phyloP scores from a whole-genome alignment of 1,140 invertebrate genomes.

The Saxidomus purpurata region DNA sequence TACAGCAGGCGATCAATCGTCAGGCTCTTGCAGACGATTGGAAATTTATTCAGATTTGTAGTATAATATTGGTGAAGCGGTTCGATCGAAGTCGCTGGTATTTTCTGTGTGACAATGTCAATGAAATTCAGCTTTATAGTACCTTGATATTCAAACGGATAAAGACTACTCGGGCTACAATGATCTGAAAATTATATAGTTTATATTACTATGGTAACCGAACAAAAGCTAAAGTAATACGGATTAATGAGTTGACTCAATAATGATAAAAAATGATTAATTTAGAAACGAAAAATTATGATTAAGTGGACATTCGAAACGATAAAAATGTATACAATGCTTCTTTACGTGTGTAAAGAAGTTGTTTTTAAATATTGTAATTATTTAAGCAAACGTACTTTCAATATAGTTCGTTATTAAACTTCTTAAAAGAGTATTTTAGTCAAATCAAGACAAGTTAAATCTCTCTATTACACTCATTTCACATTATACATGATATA shows the following conservation, averaged over 20 bases:
- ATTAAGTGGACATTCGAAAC: too few relatives aligned
- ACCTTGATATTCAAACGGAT: conserved; percentile 16
- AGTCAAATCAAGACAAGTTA: too few relatives aligned
- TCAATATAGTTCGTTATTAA: too few relatives aligned
- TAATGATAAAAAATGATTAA: too few relatives aligned
- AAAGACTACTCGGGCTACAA: background rate
- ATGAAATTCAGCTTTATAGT: conserved; percentile 1
- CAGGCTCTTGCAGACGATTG: conserved; percentile 56
- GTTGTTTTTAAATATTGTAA: too few relatives aligned
- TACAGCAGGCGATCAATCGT: conserved; percentile 57
- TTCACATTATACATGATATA: too few relatives aligned
- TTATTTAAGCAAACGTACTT: too few relatives aligned
- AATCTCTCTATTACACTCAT: too few relatives aligned
- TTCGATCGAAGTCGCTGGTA: conserved; percentile 42
- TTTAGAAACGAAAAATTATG: too few relatives aligned
- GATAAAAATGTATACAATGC: too few relatives aligned
- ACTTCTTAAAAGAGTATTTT: too few relatives aligned
- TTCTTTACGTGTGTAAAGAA: too few relatives aligned
- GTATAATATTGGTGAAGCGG: conserved; percentile 18
- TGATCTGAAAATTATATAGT: background rate
- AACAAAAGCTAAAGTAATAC: background rate
- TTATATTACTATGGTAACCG: conserved; percentile 20
- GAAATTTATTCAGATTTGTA: conserved; percentile 49
- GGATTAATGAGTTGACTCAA: background rate
- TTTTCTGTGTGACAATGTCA: conserved; percentile 37